phyloP scores from a whole-genome alignment of 2,797 vertebrate genomes.

The Mormyrops attenuatus region DNA sequence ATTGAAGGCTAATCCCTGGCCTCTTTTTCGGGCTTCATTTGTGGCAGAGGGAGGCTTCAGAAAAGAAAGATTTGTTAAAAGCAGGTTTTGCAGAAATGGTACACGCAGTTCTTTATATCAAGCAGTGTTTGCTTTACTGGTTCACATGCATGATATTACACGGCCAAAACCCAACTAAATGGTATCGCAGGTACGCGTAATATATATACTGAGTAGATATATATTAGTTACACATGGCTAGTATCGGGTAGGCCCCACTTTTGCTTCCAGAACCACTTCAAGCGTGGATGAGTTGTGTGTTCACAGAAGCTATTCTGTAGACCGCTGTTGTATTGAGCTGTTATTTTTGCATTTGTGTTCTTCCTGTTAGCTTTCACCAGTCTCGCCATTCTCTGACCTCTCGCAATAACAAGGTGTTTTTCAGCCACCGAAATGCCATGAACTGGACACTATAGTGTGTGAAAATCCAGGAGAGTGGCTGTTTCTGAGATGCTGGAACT shows the following conservation, averaged over 20 bases:
- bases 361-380: neutral
- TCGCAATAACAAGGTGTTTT: neutral
- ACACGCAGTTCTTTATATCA: neutral
- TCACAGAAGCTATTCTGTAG: neutral
- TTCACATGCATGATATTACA: neutral
- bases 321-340: neutral
- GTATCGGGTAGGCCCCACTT: neutral
- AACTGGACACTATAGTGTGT: neutral
- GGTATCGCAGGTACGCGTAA: neutral
- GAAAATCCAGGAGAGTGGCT: neutral
- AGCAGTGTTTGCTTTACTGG: neutral
- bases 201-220: neutral
- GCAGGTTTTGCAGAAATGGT: neutral
- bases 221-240: neutral
- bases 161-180: neutral
- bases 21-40: slow-evolving; percentile 31
- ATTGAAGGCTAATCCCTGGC: slow-evolving; percentile 28
- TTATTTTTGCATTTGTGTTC: neutral
- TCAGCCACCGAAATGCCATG: neutral
- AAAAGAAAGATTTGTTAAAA: slow-evolving; percentile 18
- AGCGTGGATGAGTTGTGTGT: neutral
- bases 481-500: neutral
- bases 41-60: slow-evolving; percentile 19
- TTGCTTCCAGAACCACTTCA: neutral
- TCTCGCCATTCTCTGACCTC: neutral